Evolutionary conservation across 2,113 vertebrate species (phyloP).

Genomic region (Cyprinus carpio): DNA sequence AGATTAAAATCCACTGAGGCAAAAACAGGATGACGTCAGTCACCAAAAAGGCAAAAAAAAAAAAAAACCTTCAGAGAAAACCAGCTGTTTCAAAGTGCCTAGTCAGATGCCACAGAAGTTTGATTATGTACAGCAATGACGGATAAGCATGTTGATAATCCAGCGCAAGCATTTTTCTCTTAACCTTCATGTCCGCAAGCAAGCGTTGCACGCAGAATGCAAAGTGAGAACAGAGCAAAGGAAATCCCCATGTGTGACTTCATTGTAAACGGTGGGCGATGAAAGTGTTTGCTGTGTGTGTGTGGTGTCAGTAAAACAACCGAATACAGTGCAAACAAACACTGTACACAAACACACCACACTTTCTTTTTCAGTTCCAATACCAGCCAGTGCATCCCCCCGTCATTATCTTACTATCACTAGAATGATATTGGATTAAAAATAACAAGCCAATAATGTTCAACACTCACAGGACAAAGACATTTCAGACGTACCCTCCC

Average conservation of each 20-base stretch:
- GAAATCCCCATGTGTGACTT: slow-evolving; percentile 56
- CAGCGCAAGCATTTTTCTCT: neutral
- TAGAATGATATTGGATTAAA: neutral
- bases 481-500: neutral
- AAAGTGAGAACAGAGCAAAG: slow-evolving; percentile 33
- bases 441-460: slow-evolving; percentile 8
- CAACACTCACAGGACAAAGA: neutral
- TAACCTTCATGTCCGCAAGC: neutral
- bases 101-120: neutral
- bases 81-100: neutral
- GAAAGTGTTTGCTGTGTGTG: neutral
- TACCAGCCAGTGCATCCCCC: neutral
- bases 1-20: neutral
- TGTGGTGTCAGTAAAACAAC: slow-evolving; percentile 12
- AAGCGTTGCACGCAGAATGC: slow-evolving; percentile 5
- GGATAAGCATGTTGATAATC: neutral
- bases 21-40: neutral
- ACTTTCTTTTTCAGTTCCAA: neutral
- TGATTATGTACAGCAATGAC: neutral
- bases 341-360: neutral
- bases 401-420: neutral
- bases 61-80: neutral
- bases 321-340: neutral
- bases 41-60: neutral
- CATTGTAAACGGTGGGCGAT: slow-evolving; percentile 46